Evolutionary conservation across 2,888 invertebrate species (phyloP), one percentile per base, ranked within the genome.

Genomic region (Epirrhoe alternata): DNA sequence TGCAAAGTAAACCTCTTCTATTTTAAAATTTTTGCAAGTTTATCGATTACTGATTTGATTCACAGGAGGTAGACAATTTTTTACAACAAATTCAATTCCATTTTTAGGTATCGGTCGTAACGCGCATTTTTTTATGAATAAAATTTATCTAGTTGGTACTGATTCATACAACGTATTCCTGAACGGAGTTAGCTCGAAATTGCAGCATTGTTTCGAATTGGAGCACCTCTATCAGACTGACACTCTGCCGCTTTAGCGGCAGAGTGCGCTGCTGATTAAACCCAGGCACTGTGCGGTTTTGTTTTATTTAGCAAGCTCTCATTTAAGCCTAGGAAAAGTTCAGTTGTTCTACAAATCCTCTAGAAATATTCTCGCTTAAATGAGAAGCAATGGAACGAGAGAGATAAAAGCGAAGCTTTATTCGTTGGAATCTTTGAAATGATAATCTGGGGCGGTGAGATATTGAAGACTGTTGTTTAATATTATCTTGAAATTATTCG

Each of bases 251-350:
- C 52, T 53, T 35, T 56, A 66, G 57, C 33, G n/a, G 35, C 50
- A 30, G 66, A 62, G 62, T 59, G 64, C 62, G 49, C 55, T 77
- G 80, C 83, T 89, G 89, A 89, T 89, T 89, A 88, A 88, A 87
- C 84, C 81, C 80, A 70, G 78, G 77, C 75, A 65, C 80, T 49
- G 76, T 74, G 75, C 66, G 72, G 70, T 72, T 72, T 77, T 76
- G 78, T 79, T 86, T 84, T 85, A 82, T 86, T 85, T 84, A 77
- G 77, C 74, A 63, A 71, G 72, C 62, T 59, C 62, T 69, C 52
- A 65, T 60, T 69, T 52, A 65, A 65, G 61, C 61, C 57, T 57
- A 58, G 64, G 53, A 68, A 59, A 66, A 67, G 63, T 67, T 64
- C 61, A 59, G 58, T 61, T 52, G 35, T 63, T 42, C 52, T 64